These are phyloP conservation scores for Gymnodraco acuticeps DNA, from an alignment of 2,797 vertebrate species.

Conservation along the genomic window DNA sequence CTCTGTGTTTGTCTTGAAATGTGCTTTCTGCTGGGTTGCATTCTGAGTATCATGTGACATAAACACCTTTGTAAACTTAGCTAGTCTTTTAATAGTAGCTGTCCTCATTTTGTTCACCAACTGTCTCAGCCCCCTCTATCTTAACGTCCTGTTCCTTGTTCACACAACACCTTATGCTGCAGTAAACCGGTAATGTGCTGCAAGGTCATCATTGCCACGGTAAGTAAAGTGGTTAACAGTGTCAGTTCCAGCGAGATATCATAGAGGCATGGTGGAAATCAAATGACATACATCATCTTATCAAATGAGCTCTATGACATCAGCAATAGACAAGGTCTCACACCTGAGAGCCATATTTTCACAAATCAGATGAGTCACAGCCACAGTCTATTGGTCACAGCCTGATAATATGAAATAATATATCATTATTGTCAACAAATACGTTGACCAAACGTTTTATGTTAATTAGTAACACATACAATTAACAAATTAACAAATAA, in stretches of 20 bases:
- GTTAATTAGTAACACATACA: neutral
- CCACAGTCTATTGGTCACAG: neutral
- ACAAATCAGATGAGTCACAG: neutral
- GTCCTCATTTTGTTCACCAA: conserved; percentile 67
- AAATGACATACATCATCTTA: neutral
- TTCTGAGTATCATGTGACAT: conserved; percentile 61
- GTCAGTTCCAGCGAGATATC: conserved; percentile 43
- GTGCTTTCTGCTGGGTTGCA: conserved; percentile 49
- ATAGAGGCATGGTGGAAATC: conserved; percentile 2
- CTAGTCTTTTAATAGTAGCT: conserved; percentile 73
- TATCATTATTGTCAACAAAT: neutral
- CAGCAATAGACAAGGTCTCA: neutral
- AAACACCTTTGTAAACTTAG: conserved; percentile 67
- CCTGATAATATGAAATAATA: too few relatives aligned
- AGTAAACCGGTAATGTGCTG: conserved; percentile 69
- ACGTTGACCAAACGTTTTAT: neutral
- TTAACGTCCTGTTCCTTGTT: conserved; percentile 54
- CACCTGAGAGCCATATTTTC: conserved; percentile 2
- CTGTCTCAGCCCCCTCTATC: conserved; percentile 44
- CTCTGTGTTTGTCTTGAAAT: conserved; percentile 36
- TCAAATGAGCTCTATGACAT: conserved; percentile 5
- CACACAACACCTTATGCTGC: conserved; percentile 73
- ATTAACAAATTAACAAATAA: too few relatives aligned
- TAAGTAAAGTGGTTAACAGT: conserved; percentile 59
- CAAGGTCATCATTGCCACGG: conserved; percentile 76